Percentiles rank a stretch among this genome's conserved stretches.
phyloP scores from a whole-genome alignment of 1,140 invertebrate species.

The Microvelia longipes region DNA sequence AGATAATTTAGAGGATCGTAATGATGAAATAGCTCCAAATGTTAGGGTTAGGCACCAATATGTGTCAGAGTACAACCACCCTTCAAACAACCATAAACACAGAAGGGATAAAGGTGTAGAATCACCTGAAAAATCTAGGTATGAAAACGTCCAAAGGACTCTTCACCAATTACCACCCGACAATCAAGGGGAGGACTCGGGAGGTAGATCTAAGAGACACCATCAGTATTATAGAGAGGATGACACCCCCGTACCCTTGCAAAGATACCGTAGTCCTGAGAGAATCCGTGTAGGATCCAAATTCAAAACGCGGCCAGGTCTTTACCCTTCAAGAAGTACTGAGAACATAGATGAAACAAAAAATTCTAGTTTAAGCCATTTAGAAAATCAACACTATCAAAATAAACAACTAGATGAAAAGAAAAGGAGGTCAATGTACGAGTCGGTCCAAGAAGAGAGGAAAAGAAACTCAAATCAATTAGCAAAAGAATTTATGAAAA shows the following conservation, averaged over 20 bases:
- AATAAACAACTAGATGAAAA: neutral
- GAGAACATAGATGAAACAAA: neutral
- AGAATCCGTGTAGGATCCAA: conserved; percentile 24
- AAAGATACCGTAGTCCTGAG: conserved; percentile 28
- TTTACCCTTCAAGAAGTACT: neutral
- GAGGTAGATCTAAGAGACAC: neutral
- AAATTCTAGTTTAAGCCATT: neutral
- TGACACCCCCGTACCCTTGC: conserved; percentile 20
- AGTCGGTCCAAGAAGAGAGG: conserved; percentile 30
- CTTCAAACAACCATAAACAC: neutral
- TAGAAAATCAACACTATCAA: neutral
- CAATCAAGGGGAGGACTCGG: neutral
- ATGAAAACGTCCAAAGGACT: neutral
- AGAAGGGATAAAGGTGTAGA: neutral
- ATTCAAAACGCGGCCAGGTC: neutral
- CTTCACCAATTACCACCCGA: neutral
- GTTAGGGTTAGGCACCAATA: neutral
- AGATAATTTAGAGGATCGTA: neutral
- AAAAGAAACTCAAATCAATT: conserved; percentile 30
- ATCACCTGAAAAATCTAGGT: neutral
- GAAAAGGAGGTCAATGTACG: conserved; percentile 30
- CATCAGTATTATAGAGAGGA: neutral
- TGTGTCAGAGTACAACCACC: neutral
- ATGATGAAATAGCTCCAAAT: neutral
- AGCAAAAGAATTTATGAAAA: conserved; percentile 32